A percentile compares a stretch with the other conserved stretches of the same genome.
Conservation (phyloP, 2,113 vertebrate genomes). For the Eolophus roseicapilla region DNA sequence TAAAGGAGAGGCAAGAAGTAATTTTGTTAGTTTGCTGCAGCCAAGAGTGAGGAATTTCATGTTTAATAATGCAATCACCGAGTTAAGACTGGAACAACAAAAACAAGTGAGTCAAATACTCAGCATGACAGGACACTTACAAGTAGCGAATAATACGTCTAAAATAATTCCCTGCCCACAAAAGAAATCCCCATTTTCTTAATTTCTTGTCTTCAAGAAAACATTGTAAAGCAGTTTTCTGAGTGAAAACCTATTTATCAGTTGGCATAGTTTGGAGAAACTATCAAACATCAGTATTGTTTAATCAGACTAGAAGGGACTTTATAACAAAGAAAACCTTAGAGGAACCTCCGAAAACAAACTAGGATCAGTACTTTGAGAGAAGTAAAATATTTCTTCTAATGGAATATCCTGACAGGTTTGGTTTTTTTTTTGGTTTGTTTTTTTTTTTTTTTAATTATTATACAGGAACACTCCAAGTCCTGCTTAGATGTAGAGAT, state of each 20-base stretch:
- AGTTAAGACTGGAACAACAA: conserved; percentile 17
- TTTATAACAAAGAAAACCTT: background rate
- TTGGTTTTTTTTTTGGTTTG: background rate
- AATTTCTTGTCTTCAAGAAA: background rate
- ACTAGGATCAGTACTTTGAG: background rate
- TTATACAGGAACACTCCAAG: background rate
- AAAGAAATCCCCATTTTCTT: background rate
- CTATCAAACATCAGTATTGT: background rate
- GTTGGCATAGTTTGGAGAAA: background rate
- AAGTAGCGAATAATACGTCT: background rate
- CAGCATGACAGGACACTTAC: background rate
- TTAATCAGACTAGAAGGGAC: background rate
- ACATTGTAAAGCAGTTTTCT: background rate
- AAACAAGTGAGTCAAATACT: conserved; percentile 35
- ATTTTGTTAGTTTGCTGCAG: background rate
- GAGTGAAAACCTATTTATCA: background rate
- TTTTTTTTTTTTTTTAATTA: background rate
- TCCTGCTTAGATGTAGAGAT: conserved; percentile 1
- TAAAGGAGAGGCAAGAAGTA: background rate
- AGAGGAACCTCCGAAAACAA: background rate
- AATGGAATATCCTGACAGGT: background rate
- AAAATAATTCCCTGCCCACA: background rate
- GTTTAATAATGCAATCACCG: background rate
- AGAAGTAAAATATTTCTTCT: background rate
- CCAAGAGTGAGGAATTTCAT: background rate